Conservation (phyloP, 2,797 vertebrate species). For the Brachymystax lenok region DNA sequence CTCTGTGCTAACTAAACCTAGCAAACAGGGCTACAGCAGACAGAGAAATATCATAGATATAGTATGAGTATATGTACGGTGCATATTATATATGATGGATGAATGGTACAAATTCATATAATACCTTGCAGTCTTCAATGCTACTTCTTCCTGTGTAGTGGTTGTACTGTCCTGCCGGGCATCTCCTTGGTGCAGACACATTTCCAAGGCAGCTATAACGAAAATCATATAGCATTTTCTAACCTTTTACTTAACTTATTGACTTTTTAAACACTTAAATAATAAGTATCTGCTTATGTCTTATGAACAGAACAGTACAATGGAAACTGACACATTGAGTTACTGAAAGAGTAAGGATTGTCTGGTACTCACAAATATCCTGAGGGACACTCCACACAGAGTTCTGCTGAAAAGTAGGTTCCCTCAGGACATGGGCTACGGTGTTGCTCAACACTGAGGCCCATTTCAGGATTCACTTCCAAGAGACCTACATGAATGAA, state of each 20-base stretch:
- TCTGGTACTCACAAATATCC: conserved; percentile 83
- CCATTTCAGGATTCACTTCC: conserved; percentile 42
- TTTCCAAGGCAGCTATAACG: conserved; percentile 76
- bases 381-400: conserved; percentile 80
- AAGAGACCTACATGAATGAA: conserved; percentile 5
- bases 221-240: neutral
- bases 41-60: conserved; percentile 9
- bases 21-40: conserved; percentile 75
- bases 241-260: neutral
- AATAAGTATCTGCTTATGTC: neutral
- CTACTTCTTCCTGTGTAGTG: conserved; percentile 68
- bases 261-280: neutral
- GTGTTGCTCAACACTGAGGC: neutral
- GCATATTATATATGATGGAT: neutral
- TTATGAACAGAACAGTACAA: neutral
- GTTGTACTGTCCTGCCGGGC: conserved; percentile 78
- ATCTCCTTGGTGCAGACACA: conserved; percentile 73
- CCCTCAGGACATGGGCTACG: conserved; percentile 71
- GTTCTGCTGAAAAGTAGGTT: conserved; percentile 70
- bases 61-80: neutral
- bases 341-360: neutral
- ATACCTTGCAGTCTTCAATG: conserved; percentile 80
- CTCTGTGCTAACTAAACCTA: conserved; percentile 79
- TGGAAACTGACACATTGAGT: neutral
- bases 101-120: neutral